Evolutionary conservation across 2,888 invertebrate genomes (phyloP), one percentile per base, ranked within the genome.

Genomic region (Ferdinandea cuprea): DNA sequence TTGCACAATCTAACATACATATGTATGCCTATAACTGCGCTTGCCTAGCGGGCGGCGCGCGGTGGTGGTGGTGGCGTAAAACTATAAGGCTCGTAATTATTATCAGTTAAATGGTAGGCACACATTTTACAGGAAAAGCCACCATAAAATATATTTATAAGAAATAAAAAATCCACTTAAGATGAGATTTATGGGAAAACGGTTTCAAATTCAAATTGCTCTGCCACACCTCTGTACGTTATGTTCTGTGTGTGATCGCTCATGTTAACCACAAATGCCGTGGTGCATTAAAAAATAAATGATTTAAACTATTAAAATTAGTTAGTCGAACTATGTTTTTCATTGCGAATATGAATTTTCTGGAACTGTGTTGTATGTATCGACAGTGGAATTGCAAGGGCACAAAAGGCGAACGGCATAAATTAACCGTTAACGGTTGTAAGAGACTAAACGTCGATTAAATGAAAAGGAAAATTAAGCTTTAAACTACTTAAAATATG

Each of bases 131-230:
- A 58, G 69, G 28, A 50, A 65, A 74, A 50, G 56, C 63, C 50
- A 54, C 58, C 44, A 40, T 8, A 21, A 54, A 66, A 73, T 44
- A 9, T 9, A 4, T 9, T 5, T 25, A 5, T 5, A 25, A 13
- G 59, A n/a, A 46, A 58, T 65, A n/a, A 46, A 58, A 72, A 73
- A 46, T 71, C 65, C 71, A 81, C 71, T 76, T 76, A 46, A 54
- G 44, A 58, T 66, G 65, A 76, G 80, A 80, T 80, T 80, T 80
- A 81, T 81, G 76, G 32, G 32, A 58, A 69, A 74, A 69, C 74
- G 19, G 61, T 66, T 76, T 76, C 59, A 28, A 54, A 76, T 72
- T 77, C 46, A 72, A 81, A 71, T 77, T 81, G 66, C 59, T 72
- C 40, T 40, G 71, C 65, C 65, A 77, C 65, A 72, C 76, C 71